Evolutionary conservation across 2,797 vertebrate genomes (phyloP), one percentile per base, ranked within the genome.

Genomic region (Glossophaga mutica): DNA sequence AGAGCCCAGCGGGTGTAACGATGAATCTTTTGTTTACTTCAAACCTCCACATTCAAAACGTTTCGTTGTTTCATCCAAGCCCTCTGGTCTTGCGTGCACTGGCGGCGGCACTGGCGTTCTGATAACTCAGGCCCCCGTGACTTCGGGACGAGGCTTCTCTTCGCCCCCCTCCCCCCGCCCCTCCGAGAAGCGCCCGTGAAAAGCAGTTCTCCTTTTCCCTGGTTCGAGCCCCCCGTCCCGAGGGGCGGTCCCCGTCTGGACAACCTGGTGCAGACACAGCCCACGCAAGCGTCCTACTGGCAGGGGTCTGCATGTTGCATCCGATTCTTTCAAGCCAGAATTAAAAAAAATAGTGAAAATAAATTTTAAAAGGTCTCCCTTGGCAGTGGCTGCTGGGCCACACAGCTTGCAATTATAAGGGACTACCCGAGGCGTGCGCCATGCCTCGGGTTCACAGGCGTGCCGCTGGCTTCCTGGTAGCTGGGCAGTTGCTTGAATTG

Each of bases 321-420:
- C 86, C 77, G 77, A 81, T 87, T 11, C 94, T 95, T 98, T 98
- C 46, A 85, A 84, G 97, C 78, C 77, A 90, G 68, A 50, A 37
- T 68, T 9, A 34, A 34, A 34, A 68, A 68, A 34, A 19, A 9
- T 29, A 93, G 68, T 50, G 96, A 87, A 50, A 95, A 22, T 48
- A 19, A 76, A 87, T n/a, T 74, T 15, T 65, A 92, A 59, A 62
- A 82, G 8, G 0, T 0, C 32, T 97, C 94, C 86, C 82, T n/a
- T 68, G 95, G 93, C 96, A 97, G 84, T 88, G 95, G 94, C 97
- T 97, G 96, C 97, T 94, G 96, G 97, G 96, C 96, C 97, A 96
- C 97, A 98, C 87, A 91, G 59, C 87, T 96, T 92, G 88, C 88
- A 83, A 86, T 62, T 92, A 77, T 74, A 68, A 87, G 95, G 59